phyloP scores from a whole-genome alignment of 37 sponge, comb jelly and placozoan genomes.

The Hormiphora californensis region DNA sequence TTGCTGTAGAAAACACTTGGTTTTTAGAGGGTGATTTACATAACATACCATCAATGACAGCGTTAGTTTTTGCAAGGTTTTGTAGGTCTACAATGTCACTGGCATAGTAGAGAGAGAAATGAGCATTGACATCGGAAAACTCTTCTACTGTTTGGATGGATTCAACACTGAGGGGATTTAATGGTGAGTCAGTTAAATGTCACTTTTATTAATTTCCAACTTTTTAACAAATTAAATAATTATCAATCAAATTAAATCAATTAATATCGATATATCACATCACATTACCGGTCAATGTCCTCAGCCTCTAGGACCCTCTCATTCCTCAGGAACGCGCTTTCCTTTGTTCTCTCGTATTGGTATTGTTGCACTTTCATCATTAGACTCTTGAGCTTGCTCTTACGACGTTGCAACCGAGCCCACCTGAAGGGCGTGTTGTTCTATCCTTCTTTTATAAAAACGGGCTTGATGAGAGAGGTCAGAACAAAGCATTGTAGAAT shows the following conservation, averaged over 20 bases:
- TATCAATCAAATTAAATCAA: too few species aligned
- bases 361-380: constrained; percentile 71
- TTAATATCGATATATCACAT: too few species aligned
- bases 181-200: too few species aligned
- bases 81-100: constrained; percentile 76
- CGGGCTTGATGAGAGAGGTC: neutral
- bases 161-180: constrained; percentile 53
- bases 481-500: neutral
- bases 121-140: constrained; percentile 79
- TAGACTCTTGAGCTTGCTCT: constrained; percentile 65
- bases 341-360: constrained; percentile 80
- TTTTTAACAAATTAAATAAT: too few species aligned
- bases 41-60: constrained; percentile 20
- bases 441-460: too few species aligned
- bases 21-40: too few species aligned
- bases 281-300: constrained; percentile 70
- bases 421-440: too few species aligned
- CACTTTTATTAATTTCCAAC: too few species aligned
- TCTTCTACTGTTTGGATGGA: constrained; percentile 74
- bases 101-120: constrained; percentile 83
- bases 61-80: constrained; percentile 53
- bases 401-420: constrained; percentile 75
- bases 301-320: constrained; percentile 69
- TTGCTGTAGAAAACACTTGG: too few species aligned
- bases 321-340: constrained; percentile 73